Conservation (phyloP, 2,797 vertebrate species). For the Acanthis flammea region DNA sequence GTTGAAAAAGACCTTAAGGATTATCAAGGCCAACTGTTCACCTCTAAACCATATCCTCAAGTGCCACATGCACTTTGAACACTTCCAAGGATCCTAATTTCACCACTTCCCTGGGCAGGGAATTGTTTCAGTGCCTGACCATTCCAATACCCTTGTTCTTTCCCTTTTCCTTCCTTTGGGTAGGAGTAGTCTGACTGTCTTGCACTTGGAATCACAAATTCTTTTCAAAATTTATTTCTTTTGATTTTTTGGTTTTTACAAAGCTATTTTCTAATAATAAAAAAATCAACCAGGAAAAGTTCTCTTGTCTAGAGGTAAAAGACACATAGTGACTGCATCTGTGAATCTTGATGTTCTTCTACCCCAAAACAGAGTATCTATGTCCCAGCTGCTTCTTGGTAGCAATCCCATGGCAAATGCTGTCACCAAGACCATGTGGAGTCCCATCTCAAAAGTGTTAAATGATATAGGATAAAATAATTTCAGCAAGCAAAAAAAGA, state of each 20-base stretch:
- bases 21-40: neutral
- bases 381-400: neutral
- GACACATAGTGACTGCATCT: neutral
- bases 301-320: neutral
- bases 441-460: neutral
- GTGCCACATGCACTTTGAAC: neutral
- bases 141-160: accelerated
- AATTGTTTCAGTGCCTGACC: neutral
- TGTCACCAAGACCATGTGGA: accelerated
- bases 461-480: neutral
- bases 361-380: neutral
- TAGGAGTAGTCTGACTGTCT: neutral
- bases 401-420: neutral
- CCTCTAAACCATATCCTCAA: neutral
- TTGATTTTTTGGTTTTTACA: neutral
- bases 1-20: neutral
- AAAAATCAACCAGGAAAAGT: neutral
- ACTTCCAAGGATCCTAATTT: neutral
- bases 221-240: neutral
- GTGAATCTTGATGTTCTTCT: neutral
- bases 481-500: accelerated
- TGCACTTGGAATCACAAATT: neutral
- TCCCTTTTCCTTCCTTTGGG: neutral
- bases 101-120: too few species aligned
- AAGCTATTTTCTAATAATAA: neutral